Evolutionary conservation across 2,113 vertebrate species (phyloP), one percentile per base, ranked within the genome.

Genomic region (Cyprinodon tularosa): DNA sequence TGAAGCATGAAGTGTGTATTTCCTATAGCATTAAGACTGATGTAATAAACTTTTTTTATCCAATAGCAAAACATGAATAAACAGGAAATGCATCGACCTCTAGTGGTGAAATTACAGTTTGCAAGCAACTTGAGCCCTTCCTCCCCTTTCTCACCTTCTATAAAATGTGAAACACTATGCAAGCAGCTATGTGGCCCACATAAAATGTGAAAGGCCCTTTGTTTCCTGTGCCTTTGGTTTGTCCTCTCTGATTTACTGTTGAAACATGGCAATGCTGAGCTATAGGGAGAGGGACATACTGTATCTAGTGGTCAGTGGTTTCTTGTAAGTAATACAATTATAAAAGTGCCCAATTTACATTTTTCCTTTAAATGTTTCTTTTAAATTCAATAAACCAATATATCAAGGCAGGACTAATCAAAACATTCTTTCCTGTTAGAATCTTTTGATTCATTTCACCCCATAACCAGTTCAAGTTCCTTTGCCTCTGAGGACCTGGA

Each of bases 381-480:
- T 74, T 40, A 42, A 66, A 59, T 53, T 74, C 62, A 44, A 20
- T 65, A 38, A 63, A 63, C 44, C 50, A 72, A 44, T 74, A 37
- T 29, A 4, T 20, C 37, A 50, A 66, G 72, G 66, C 62, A 57
- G 66, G 48, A 38, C 36, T 66, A 74, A 66, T 74, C n/a, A 77
- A 72, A 65, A 62, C 50, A 83, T 74, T 67, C 79, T 68, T 83
- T 80, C 53, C 50, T 68, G 62, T 72, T 71, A 1, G 29, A 72
- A 81, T 78, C 71, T 62, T 47, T 44, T 84, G 76, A 78, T 78
- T 85, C 38, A 72, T 86, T 86, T 72, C 45, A 69, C 22, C 78
- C 53, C 44, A 39, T 15, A 62, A 76, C 69, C 74, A 76, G 72
- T 82, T 84, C 65, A 15, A 89, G 80, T 87, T 85, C 78, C 79